Evolutionary conservation across 2,797 vertebrate species (phyloP).

Genomic region (Acipenser transmontanus): DNA sequence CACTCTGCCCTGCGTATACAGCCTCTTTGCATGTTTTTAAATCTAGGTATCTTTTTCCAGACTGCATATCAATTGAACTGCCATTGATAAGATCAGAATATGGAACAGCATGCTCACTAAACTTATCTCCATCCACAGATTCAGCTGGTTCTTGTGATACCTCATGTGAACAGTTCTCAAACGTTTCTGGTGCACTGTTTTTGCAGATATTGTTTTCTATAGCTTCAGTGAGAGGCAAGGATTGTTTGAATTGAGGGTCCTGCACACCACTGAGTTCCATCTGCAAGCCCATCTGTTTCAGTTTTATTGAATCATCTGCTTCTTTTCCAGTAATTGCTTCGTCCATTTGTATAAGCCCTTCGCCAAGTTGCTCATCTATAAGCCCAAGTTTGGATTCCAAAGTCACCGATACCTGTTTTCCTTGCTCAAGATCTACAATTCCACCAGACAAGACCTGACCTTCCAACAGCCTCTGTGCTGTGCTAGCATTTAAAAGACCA

Average conservation of each 20-base stretch:
- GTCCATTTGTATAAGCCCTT: conserved; percentile 21
- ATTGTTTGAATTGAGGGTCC: conserved; percentile 13
- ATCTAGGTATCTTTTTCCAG: conserved; percentile 8
- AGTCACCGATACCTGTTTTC: conserved; percentile 21
- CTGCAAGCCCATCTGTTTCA: conserved; percentile 23
- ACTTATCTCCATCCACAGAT: neutral
- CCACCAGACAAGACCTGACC: conserved; percentile 12
- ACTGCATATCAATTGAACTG: conserved; percentile 10
- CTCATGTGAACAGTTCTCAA: no score
- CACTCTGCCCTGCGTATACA: no score
- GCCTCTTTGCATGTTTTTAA: no score
- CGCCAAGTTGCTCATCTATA: conserved; percentile 24
- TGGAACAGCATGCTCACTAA: neutral
- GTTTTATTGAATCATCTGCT: conserved; percentile 16
- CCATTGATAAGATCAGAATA: conserved; percentile 15
- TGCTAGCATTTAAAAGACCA: conserved; percentile 20
- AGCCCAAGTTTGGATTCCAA: conserved; percentile 30
- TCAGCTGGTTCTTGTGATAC: no score
- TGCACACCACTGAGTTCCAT: conserved; percentile 10
- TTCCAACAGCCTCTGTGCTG: conserved; percentile 22
- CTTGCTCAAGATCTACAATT: neutral
- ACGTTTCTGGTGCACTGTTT: conserved; percentile 8
- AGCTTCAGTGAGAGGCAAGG: conserved; percentile 16
- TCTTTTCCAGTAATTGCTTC: conserved; percentile 20
- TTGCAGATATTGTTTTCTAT: conserved; percentile 19